Conservation (phyloP, 2,888 invertebrate genomes). For the Rhingia campestris region DNA sequence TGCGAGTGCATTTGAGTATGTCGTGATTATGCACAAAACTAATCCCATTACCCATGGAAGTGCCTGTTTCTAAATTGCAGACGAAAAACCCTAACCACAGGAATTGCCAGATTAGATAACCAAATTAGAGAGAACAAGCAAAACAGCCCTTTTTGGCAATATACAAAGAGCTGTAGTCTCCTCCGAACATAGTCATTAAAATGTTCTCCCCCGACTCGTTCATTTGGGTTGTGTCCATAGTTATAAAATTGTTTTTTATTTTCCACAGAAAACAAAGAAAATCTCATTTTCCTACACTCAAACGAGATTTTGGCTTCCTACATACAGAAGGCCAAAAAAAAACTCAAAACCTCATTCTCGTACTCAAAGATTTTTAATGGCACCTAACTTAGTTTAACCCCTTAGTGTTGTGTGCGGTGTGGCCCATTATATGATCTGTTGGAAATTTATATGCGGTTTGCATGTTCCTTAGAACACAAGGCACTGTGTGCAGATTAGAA, state of each 20-base stretch:
- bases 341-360: background rate
- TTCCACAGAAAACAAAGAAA: constrained; percentile 17
- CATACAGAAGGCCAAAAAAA: constrained; percentile 20
- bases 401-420: constrained; percentile 14
- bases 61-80: constrained; percentile 1
- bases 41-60: background rate
- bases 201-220: constrained; percentile 10
- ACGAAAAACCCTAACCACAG: background rate
- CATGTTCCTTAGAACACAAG: constrained; percentile 51
- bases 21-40: too few species aligned
- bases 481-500: constrained; percentile 38
- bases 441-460: constrained; percentile 61
- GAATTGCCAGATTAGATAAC: constrained; percentile 18
- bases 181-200: constrained; percentile 31
- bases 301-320: constrained; percentile 27
- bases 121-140: constrained; percentile 14
- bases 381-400: constrained; percentile 23
- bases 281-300: constrained; percentile 3
- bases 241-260: background rate
- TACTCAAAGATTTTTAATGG: constrained; percentile 33
- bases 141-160: background rate
- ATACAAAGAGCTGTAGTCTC: background rate
- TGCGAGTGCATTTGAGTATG: too few species aligned
- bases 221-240: background rate
- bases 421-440: constrained; percentile 49